Conservation (phyloP, 2,888 invertebrate genomes). For the Dicyrtomina minuta region DNA sequence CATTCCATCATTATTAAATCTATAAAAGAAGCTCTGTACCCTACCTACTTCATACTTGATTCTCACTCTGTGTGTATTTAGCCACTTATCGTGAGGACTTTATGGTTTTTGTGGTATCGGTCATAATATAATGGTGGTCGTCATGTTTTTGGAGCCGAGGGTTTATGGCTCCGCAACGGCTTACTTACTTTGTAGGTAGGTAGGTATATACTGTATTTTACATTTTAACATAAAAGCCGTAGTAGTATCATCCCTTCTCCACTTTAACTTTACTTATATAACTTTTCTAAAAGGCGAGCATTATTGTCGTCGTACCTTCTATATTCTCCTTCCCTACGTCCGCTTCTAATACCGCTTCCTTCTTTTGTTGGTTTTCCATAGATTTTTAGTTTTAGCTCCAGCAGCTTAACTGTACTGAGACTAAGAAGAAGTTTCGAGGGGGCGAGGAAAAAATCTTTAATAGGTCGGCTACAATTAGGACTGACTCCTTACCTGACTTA, state of each 20-base stretch:
- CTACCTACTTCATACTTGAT: not conserved
- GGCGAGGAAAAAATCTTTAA: slow-evolving; percentile 1
- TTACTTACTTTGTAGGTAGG: not conserved
- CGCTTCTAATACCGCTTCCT: not conserved
- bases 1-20: not conserved
- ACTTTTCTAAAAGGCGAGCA: not conserved
- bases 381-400: not conserved
- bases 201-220: not conserved
- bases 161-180: slow-evolving; percentile 23
- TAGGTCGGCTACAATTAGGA: slow-evolving; percentile 24
- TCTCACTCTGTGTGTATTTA: slow-evolving; percentile 13
- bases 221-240: too few species aligned
- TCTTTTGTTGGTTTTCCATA: not conserved
- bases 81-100: slow-evolving; percentile 26
- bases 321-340: too few species aligned
- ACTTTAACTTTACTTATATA: not conserved
- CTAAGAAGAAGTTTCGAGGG: not conserved
- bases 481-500: slow-evolving; percentile 1
- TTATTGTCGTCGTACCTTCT: too few species aligned
- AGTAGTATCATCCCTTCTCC: not conserved
- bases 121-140: slow-evolving; percentile 11
- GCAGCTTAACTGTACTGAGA: not conserved
- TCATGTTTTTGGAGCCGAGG: slow-evolving; percentile 11
- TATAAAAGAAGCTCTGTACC: not conserved
- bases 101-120: slow-evolving; percentile 21